Evolutionary conservation across 2,797 vertebrate species (phyloP).

Genomic region (Parauchenoglanis punctatus): DNA sequence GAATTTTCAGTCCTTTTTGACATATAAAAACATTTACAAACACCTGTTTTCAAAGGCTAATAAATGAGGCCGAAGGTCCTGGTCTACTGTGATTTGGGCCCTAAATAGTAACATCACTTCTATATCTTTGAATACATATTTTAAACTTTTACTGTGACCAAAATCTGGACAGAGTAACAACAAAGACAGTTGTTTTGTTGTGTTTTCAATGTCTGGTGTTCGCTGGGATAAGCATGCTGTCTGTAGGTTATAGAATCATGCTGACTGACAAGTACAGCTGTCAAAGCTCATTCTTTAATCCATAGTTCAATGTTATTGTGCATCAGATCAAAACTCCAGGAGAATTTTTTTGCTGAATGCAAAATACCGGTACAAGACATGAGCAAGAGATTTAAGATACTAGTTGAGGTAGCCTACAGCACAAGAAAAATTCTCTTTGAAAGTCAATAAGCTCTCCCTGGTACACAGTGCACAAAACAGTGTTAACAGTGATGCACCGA

Average conservation of each 20-base stretch:
- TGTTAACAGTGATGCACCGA: conserved; percentile 66
- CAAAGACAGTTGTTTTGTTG: neutral
- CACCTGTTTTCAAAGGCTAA: neutral
- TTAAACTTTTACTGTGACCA: neutral
- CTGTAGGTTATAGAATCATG: neutral
- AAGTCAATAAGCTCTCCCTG: conserved; percentile 72
- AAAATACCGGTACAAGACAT: conserved; percentile 1
- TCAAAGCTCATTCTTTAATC: conserved; percentile 6
- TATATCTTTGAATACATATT: neutral
- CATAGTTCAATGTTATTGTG: conserved; percentile 14
- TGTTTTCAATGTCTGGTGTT: neutral
- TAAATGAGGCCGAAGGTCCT: neutral
- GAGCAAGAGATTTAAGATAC: conserved; percentile 24
- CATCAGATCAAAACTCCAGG: neutral
- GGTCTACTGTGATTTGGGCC: neutral
- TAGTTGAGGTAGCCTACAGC: conserved; percentile 45
- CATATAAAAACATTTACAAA: neutral
- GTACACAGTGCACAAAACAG: conserved; percentile 61
- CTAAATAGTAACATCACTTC: neutral
- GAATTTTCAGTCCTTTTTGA: neutral
- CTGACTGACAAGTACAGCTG: neutral
- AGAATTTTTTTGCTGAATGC: neutral
- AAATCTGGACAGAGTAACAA: neutral
- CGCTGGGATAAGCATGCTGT: too few relatives aligned
- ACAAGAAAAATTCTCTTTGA: conserved; percentile 64